Conservation (phyloP, 2,888 invertebrate genomes). For the Alcis repandata region DNA sequence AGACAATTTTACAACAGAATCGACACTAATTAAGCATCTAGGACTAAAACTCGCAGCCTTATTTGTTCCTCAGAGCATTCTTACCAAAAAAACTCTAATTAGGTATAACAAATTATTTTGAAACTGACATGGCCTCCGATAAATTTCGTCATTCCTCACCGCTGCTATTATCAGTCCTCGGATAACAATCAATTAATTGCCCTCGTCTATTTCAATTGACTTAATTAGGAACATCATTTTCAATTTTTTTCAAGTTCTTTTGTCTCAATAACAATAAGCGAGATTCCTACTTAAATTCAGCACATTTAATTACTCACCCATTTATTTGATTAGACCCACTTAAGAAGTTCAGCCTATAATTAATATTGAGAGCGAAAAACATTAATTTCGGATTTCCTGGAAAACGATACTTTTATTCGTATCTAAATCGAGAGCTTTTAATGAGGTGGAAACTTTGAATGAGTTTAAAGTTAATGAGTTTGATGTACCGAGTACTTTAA, state of each 20-base stretch:
- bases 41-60: too few relatives aligned
- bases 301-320: slow-evolving; percentile 38
- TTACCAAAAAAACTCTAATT: too few relatives aligned
- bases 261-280: slow-evolving; percentile 28
- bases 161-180: not conserved
- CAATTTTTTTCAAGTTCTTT: slow-evolving; percentile 7
- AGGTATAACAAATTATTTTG: too few relatives aligned
- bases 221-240: slow-evolving; percentile 20
- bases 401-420: not conserved
- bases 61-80: too few relatives aligned
- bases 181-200: slow-evolving; percentile 5
- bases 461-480: not conserved
- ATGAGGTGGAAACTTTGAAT: not conserved
- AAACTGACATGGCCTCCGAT: too few relatives aligned
- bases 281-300: slow-evolving; percentile 32
- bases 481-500: not conserved
- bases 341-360: slow-evolving; percentile 38
- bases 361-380: slow-evolving; percentile 24
- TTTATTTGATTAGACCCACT: slow-evolving; percentile 44
- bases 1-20: too few relatives aligned
- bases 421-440: not conserved
- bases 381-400: slow-evolving; percentile 10
- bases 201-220: slow-evolving; percentile 6
- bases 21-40: too few relatives aligned
- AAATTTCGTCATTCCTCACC: not conserved